phyloP scores from a whole-genome alignment of 2,113 vertebrate species.

The Festucalex cinctus region DNA sequence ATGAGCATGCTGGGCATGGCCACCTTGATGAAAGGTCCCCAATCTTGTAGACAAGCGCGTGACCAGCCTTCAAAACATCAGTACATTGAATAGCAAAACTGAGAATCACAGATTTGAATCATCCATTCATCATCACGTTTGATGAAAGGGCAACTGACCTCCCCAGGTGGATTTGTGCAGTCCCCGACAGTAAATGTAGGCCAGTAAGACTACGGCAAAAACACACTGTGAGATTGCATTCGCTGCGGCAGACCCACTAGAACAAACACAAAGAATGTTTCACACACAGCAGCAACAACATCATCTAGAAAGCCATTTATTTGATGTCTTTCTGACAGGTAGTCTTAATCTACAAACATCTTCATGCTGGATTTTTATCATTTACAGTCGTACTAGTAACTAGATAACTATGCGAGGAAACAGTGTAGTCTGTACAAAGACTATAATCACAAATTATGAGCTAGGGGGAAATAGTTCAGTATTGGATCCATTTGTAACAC shows the following conservation, averaged over 20 bases:
- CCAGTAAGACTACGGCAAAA: conserved; percentile 71
- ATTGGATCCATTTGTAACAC: neutral
- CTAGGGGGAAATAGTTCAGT: neutral
- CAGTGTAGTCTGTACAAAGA: neutral
- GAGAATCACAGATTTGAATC: neutral
- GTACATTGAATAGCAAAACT: no score
- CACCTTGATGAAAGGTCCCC: conserved; percentile 78
- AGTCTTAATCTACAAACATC: neutral
- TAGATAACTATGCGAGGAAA: no score
- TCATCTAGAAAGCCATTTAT: neutral
- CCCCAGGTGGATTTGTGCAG: conserved; percentile 83
- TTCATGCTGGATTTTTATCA: neutral
- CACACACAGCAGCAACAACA: neutral
- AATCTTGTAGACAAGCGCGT: conserved; percentile 81
- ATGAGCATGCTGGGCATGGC: conserved; percentile 89
- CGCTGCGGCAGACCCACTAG: conserved; percentile 85
- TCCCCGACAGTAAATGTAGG: conserved; percentile 76
- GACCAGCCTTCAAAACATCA: conserved; percentile 78
- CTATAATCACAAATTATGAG: no score
- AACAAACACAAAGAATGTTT: neutral
- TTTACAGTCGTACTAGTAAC: no score
- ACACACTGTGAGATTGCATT: conserved; percentile 82
- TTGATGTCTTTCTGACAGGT: neutral
- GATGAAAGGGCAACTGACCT: conserved; percentile 65
- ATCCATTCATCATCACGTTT: neutral